These are phyloP conservation scores for Pseudomugil tenellus DNA, from an alignment of 2,797 vertebrate genomes.

Conservation along the genomic window DNA sequence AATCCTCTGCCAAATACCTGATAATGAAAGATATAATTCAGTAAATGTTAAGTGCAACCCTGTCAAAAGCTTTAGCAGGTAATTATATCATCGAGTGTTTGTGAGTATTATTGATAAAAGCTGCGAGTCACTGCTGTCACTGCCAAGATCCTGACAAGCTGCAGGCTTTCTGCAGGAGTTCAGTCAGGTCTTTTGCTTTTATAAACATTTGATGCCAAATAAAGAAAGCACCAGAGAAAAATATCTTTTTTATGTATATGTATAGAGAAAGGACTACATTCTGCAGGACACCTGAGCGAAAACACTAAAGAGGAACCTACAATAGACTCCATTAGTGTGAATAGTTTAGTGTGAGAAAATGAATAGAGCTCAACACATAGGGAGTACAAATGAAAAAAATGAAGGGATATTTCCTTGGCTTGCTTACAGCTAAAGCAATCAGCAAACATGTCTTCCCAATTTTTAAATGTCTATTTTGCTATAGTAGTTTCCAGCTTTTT, in stretches of 20 bases:
- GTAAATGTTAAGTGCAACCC: constrained; percentile 29
- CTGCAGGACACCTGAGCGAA: constrained; percentile 3
- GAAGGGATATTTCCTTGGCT: constrained; percentile 2
- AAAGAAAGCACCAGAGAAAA: neutral
- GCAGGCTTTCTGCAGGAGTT: constrained; percentile 7
- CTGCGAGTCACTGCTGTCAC: constrained; percentile 15
- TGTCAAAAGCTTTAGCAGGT: constrained; percentile 29
- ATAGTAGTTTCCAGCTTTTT: no score
- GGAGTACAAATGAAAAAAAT: constrained; percentile 14
- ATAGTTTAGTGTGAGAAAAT: constrained; percentile 5
- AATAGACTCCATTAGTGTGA: neutral
- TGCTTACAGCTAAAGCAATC: constrained; percentile 1
- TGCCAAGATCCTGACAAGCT: constrained; percentile 20
- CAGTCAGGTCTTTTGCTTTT: neutral
- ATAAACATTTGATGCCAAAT: constrained; percentile 6
- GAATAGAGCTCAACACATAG: neutral
- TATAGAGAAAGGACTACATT: neutral
- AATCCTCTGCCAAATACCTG: constrained; percentile 1
- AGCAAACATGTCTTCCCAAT: neutral
- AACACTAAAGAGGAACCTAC: constrained; percentile 11
- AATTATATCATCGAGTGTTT: constrained; percentile 29
- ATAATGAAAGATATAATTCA: constrained; percentile 29
- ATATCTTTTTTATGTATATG: neutral
- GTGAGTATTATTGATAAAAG: constrained; percentile 36
- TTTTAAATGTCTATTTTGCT: neutral